Evolutionary conservation across 2,113 vertebrate genomes (phyloP).

Genomic region (Urocitellus parryii): DNA sequence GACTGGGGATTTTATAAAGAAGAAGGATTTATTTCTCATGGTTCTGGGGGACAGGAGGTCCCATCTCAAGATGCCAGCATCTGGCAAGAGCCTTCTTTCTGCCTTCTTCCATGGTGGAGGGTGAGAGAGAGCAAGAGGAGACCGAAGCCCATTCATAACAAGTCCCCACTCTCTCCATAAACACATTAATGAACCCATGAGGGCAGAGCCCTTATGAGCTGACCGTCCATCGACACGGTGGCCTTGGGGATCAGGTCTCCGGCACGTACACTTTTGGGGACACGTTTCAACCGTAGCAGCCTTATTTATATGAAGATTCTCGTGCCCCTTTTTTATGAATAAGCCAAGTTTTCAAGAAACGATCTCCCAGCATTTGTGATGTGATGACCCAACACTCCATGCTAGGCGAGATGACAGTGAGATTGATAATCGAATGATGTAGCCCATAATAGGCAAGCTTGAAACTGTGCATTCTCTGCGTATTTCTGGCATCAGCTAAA

Average conservation of each 20-base stretch:
- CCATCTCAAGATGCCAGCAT: not conserved
- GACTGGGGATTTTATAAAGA: not conserved
- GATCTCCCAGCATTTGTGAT: constrained; percentile 17
- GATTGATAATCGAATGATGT: constrained; percentile 53
- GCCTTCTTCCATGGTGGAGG: not conserved
- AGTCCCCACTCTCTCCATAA: too few relatives aligned
- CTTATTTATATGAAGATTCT: not conserved
- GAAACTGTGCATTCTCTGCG: constrained; percentile 29
- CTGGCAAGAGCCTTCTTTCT: not conserved
- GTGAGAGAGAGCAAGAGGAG: not conserved
- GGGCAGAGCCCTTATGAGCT: too few relatives aligned
- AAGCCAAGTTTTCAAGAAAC: constrained; percentile 10
- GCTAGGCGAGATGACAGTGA: not conserved
- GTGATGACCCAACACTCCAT: not conserved
- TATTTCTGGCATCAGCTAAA: constrained; percentile 51
- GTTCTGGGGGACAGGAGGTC: not conserved
- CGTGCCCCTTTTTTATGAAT: not conserved
- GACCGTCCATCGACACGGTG: too few relatives aligned
- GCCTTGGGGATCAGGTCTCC: too few relatives aligned
- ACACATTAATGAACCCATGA: not conserved
- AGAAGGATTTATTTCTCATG: not conserved
- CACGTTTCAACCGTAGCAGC: not conserved
- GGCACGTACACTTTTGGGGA: not conserved
- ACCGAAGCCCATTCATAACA: too few relatives aligned
- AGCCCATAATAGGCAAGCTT: constrained; percentile 35